Percentiles rank a stretch among this genome's conserved stretches.
These are phyloP conservation scores for Pygmarrhopalites habei DNA, from an alignment of 1,140 invertebrate species.

Conservation along the genomic window DNA sequence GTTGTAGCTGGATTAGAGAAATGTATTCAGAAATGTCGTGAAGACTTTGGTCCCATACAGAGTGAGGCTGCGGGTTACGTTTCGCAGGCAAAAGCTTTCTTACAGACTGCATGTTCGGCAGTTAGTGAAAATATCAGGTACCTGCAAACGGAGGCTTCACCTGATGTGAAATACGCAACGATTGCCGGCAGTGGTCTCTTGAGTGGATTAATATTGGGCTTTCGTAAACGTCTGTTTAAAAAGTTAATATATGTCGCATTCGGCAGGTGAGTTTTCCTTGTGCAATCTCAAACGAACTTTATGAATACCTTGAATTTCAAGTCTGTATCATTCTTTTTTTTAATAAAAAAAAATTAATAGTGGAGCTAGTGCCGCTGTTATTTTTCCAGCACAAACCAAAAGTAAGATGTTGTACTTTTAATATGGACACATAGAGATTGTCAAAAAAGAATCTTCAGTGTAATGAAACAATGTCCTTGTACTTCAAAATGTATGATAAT, in stretches of 20 bases:
- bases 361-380: constrained; percentile 18
- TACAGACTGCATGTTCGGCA: neutral
- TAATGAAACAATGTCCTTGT: no score
- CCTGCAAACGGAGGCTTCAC: constrained; percentile 20
- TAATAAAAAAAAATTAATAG: no score
- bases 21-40: constrained; percentile 16
- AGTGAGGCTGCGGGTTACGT: neutral
- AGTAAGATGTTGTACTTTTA: no score
- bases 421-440: no score
- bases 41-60: constrained; percentile 8
- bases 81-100: neutral
- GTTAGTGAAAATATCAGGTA: constrained; percentile 19
- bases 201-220: constrained; percentile 25
- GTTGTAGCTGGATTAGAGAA: constrained; percentile 15
- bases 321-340: no score
- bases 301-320: no score
- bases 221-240: constrained; percentile 21
- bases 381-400: constrained; percentile 33
- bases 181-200: constrained; percentile 21
- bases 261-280: no score
- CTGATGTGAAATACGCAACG: constrained; percentile 23
- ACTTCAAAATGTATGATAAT: no score
- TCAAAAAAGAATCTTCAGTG: no score
- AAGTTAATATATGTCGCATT: constrained; percentile 22
- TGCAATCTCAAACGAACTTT: no score